Evolutionary conservation across 2,113 vertebrate species (phyloP).

Genomic region (Chauna torquata): DNA sequence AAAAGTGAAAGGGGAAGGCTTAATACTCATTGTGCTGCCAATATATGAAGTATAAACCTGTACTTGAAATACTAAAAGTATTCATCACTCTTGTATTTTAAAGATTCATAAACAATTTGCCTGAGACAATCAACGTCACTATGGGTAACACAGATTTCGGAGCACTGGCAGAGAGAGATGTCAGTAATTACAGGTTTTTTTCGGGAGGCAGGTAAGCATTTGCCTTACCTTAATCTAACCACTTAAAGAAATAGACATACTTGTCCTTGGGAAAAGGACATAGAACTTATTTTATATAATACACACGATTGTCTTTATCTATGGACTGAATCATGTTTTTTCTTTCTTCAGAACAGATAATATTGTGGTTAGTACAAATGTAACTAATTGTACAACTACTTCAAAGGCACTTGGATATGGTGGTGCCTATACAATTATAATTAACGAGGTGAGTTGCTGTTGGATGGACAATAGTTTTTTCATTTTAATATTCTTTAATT

Average conservation of each 20-base stretch:
- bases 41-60: not conserved
- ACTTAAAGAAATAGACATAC: not conserved
- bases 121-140: slow-evolving; percentile 42
- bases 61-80: not conserved
- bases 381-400: not conserved
- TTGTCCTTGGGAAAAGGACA: not conserved
- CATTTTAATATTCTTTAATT: not conserved
- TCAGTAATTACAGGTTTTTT: slow-evolving; percentile 73
- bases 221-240: not conserved
- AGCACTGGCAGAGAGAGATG: not conserved
- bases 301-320: not conserved
- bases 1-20: not conserved
- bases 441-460: slow-evolving; percentile 67
- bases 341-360: slow-evolving; percentile 1
- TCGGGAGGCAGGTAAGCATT: slow-evolving; percentile 79
- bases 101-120: slow-evolving; percentile 87
- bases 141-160: not conserved
- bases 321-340: not conserved
- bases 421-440: slow-evolving; percentile 83
- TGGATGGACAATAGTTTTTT: not conserved
- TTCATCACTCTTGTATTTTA: slow-evolving; percentile 29
- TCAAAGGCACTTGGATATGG: slow-evolving; percentile 80
- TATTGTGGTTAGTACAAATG: accelerated
- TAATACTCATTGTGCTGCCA: not conserved
- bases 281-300: not conserved